Base-by-base conservation (phyloP, 2,797 vertebrate genomes). In the Chiroxiphia lanceolata region DNA sequence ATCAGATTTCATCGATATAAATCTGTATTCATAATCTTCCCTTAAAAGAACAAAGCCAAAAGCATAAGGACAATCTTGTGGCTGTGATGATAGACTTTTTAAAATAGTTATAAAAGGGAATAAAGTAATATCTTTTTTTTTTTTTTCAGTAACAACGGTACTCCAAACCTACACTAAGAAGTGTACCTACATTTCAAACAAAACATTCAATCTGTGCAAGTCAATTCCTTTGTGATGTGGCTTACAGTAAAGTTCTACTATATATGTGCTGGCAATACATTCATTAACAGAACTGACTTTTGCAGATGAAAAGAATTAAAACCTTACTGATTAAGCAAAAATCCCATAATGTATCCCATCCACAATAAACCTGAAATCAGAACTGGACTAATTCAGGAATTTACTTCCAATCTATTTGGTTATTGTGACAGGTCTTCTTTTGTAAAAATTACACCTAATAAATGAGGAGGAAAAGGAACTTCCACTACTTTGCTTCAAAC, bases 1-100 rank as follows among this genome's bases (percentile, higher is more conserved):
- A 83, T 53, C 47, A 74, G 40, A 95, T 42, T 83, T 94, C 61
- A 94, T 87, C 81, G 50, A 93, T 23, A 93, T 3, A 89, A 74
- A 90, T 21, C 25, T 75, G 64, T 47, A 56, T 64, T 91, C 10
- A 74, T 13, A 92, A 86, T 63, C 68, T 88, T 92, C 53, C 67
- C 75, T 64, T 94, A 75, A 90, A 34, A 13, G 21, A 94, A 87
- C n/a, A 94, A 83, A 91, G 31, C 4, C 60, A 80, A 80, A 79
- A 34, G 18, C 16, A 1, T 34, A 89, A 54, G 14, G 31, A 60
- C 11, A 80, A 53, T 21, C 61, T 65, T 72, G 29, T 6, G 47
- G 42, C 47, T 79, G 56, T 29, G 51, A 67, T 47, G 17, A 71
- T 3, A 59, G 36, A 27, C 44, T 68, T 85, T 79, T 47, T 6